A percentile compares a stretch with the other conserved stretches of the same genome.
These are phyloP conservation scores for Mus minutoides DNA, from an alignment of 2,797 vertebrate genomes.

Conservation along the genomic window DNA sequence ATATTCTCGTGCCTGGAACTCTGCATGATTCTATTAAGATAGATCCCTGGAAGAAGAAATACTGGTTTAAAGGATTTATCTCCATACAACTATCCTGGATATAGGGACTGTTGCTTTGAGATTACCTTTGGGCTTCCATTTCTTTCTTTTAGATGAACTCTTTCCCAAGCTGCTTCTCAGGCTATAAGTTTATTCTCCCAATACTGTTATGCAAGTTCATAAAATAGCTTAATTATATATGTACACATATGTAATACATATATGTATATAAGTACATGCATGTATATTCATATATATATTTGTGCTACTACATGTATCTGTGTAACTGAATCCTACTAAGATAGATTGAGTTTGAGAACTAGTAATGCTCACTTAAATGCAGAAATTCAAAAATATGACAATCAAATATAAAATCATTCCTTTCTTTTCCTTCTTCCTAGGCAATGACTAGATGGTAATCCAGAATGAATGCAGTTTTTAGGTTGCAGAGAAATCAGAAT, in stretches of 20 bases:
- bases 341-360: background rate
- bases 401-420: background rate
- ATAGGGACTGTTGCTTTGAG: background rate
- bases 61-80: background rate
- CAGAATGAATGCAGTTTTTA: background rate
- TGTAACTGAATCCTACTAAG: background rate
- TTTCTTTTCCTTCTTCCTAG: background rate
- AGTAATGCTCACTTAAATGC: constrained; percentile 8
- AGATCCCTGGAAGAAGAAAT: background rate
- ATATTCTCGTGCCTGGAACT: background rate
- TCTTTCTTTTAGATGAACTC: background rate
- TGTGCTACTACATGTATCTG: background rate
- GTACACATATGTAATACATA: too few relatives aligned
- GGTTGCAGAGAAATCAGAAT: background rate
- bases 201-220: background rate
- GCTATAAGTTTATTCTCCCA: background rate
- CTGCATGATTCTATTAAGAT: background rate
- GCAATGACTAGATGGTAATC: background rate
- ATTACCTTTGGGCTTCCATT: background rate
- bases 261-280: background rate
- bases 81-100: background rate
- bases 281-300: background rate
- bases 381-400: background rate
- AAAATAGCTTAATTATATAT: background rate
- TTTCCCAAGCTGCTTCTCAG: background rate